phyloP scores from a whole-genome alignment of 2,888 invertebrate species.

The Habroteleia sp. region DNA sequence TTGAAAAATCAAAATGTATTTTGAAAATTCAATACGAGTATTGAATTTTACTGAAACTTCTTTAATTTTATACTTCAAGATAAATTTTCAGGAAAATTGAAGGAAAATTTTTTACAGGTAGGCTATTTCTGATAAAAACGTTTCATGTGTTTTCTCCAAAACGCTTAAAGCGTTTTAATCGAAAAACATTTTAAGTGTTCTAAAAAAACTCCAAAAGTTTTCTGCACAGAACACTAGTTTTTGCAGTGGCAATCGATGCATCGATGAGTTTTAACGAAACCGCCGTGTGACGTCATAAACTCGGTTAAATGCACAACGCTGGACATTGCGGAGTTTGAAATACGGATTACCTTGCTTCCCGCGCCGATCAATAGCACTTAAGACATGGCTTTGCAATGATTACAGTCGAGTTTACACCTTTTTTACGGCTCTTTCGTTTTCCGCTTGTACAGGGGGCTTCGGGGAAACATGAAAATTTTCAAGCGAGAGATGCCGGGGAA shows the following conservation, averaged over 20 bases:
- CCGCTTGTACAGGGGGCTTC: constrained; percentile 68
- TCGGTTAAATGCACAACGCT: constrained; percentile 48
- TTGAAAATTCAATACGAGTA: too few species aligned
- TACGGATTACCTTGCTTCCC: constrained; percentile 61
- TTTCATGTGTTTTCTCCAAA: too few species aligned
- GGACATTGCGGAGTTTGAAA: constrained; percentile 49
- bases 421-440: constrained; percentile 68
- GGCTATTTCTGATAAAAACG: too few species aligned
- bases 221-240: too few species aligned
- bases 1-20: too few species aligned
- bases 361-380: constrained; percentile 70
- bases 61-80: too few species aligned
- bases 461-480: constrained; percentile 71
- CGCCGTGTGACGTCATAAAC: constrained; percentile 37
- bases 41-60: too few species aligned
- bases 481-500: background rate
- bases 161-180: too few species aligned
- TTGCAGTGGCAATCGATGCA: constrained; percentile 4
- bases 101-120: too few species aligned
- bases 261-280: constrained; percentile 33
- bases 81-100: too few species aligned
- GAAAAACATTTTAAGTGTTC: too few species aligned
- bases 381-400: constrained; percentile 71
- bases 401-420: constrained; percentile 66
- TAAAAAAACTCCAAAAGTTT: too few species aligned